Conservation (phyloP, 2,888 invertebrate species). For the Dynastes maya region DNA sequence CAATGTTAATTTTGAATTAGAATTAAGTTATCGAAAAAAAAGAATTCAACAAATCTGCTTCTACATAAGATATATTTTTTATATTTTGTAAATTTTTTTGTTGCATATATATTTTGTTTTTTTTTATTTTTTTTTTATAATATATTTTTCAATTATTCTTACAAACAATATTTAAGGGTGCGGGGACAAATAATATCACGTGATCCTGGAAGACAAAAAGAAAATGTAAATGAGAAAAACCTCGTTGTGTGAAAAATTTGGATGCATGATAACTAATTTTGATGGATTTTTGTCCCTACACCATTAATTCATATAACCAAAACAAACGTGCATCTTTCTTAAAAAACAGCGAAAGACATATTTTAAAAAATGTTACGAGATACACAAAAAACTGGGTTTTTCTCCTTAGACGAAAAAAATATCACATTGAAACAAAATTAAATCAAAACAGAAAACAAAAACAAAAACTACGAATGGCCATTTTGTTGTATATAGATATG, state of each 20-base stretch:
- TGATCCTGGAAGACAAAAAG: no score
- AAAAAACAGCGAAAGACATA: conserved; percentile 3
- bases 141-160: not conserved
- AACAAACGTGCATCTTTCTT: not conserved
- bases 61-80: no score
- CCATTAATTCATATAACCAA: not conserved
- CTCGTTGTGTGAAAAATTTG: no score
- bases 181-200: no score
- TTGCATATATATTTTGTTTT: not conserved
- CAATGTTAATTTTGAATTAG: no score
- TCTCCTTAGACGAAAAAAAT: not conserved
- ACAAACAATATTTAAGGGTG: not conserved
- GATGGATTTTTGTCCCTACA: no score
- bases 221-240: no score
- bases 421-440: conserved; percentile 19
- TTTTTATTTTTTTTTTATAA: conserved; percentile 26
- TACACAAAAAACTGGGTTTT: not conserved
- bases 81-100: not conserved
- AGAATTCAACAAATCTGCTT: no score
- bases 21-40: not conserved
- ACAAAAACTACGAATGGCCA: not conserved
- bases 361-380: conserved; percentile 4
- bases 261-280: no score
- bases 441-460: conserved; percentile 12
- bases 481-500: not conserved